A percentile compares a stretch with the other conserved stretches of the same genome.
These are phyloP conservation scores for Dusona sp. DNA, from an alignment of 2,888 invertebrate species.

Conservation along the genomic window DNA sequence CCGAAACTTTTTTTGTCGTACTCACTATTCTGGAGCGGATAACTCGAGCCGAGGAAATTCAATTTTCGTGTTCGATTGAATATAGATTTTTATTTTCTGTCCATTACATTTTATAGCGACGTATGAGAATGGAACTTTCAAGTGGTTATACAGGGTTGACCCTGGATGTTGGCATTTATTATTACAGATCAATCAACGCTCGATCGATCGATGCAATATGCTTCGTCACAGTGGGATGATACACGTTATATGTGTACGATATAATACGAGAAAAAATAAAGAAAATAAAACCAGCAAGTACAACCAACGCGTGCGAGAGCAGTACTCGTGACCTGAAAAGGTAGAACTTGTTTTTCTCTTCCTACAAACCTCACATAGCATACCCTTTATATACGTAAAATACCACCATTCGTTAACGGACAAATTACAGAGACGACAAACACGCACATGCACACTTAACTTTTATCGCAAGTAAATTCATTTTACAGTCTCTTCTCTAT, in stretches of 20 bases:
- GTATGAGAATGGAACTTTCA: slow-evolving; percentile 51
- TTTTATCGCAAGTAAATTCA: slow-evolving; percentile 13
- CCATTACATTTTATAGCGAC: slow-evolving; percentile 16
- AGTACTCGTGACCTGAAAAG: slow-evolving; percentile 1
- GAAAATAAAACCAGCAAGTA: not conserved
- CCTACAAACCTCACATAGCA: not conserved
- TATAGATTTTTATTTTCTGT: slow-evolving; percentile 20
- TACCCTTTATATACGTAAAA: not conserved
- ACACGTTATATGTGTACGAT: not conserved
- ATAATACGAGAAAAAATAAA: slow-evolving; percentile 10
- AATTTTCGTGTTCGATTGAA: slow-evolving; percentile 32
- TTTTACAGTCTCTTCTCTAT: not conserved
- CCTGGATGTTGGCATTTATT: slow-evolving; percentile 70
- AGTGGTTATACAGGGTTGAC: slow-evolving; percentile 36
- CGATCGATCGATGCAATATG: slow-evolving; percentile 69
- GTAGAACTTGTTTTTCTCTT: slow-evolving; percentile 5
- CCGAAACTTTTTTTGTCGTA: not conserved
- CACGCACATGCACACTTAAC: slow-evolving; percentile 3
- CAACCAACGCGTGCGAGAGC: not conserved
- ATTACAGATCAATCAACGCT: slow-evolving; percentile 74
- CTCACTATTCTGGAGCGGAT: not conserved
- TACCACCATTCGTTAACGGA: not conserved
- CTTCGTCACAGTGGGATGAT: slow-evolving; percentile 22
- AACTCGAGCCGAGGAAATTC: slow-evolving; percentile 10
- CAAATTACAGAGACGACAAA: slow-evolving; percentile 1